Conservation (phyloP, 2,113 vertebrate species). For the Neogobius melanostomus region DNA sequence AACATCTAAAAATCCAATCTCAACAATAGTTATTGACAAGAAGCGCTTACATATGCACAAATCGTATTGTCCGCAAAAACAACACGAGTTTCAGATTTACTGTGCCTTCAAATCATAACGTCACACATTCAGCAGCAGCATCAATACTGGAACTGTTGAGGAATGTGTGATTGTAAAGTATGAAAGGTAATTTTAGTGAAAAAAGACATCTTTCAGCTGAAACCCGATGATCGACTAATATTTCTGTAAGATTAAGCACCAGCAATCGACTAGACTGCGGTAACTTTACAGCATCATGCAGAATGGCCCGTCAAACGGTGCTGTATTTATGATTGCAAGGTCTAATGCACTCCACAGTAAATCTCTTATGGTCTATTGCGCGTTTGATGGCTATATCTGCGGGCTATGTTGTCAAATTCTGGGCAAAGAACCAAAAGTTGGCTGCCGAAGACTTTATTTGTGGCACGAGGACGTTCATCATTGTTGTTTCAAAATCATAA, state of each 20-base stretch:
- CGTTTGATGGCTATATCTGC: slow-evolving; percentile 14
- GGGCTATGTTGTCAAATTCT: background rate
- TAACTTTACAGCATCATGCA: background rate
- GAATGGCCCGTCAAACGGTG: slow-evolving; percentile 17
- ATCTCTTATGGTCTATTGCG: slow-evolving; percentile 11
- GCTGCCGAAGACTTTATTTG: background rate
- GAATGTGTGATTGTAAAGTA: background rate
- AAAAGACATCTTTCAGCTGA: background rate
- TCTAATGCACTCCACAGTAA: slow-evolving; percentile 19
- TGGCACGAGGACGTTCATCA: too few species aligned
- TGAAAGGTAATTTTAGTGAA: background rate
- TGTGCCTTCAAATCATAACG: background rate
- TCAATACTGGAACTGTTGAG: background rate
- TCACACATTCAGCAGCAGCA: background rate
- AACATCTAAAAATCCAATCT: too few species aligned
- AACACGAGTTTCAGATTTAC: background rate
- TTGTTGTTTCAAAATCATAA: too few species aligned
- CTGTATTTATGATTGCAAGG: slow-evolving; percentile 22
- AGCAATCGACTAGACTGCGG: slow-evolving; percentile 15
- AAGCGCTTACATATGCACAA: too few species aligned
- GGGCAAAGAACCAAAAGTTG: background rate
- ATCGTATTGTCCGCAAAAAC: background rate
- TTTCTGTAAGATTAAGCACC: background rate
- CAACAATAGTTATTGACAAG: too few species aligned
- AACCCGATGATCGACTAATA: slow-evolving; percentile 13